Conservation (phyloP, 2,888 invertebrate species). For the Augochlorella aurata region DNA sequence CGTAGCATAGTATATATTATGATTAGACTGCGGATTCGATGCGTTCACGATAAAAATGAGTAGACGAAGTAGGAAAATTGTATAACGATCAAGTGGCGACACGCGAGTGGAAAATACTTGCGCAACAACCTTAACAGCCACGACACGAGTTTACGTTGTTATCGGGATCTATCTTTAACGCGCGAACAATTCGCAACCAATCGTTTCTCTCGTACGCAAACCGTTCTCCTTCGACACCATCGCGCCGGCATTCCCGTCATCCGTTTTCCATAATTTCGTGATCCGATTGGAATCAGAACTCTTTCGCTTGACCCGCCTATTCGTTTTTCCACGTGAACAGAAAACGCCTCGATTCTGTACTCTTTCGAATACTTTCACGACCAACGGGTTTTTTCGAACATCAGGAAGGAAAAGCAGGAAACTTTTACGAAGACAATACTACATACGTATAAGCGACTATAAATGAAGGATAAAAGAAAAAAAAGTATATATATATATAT, state of each 20-base stretch:
- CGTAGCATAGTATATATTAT: no score
- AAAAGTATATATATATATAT: conserved; percentile 32
- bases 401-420: conserved; percentile 58
- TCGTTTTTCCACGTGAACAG: background rate
- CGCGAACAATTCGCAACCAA: background rate
- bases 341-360: conserved; percentile 46
- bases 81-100: no score
- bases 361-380: conserved; percentile 57
- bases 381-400: conserved; percentile 63
- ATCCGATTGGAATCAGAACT: background rate
- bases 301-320: background rate
- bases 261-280: conserved; percentile 1
- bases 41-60: no score
- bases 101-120: no score
- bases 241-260: conserved; percentile 14
- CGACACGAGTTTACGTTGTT: background rate
- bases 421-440: conserved; percentile 68
- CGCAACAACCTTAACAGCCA: no score
- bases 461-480: conserved; percentile 50
- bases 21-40: no score
- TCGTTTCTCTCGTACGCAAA: background rate
- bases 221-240: background rate
- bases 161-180: background rate
- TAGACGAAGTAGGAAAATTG: no score
- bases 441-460: conserved; percentile 61